Evolutionary conservation across 2,888 invertebrate genomes (phyloP).

Genomic region (Xylota sylvarum): DNA sequence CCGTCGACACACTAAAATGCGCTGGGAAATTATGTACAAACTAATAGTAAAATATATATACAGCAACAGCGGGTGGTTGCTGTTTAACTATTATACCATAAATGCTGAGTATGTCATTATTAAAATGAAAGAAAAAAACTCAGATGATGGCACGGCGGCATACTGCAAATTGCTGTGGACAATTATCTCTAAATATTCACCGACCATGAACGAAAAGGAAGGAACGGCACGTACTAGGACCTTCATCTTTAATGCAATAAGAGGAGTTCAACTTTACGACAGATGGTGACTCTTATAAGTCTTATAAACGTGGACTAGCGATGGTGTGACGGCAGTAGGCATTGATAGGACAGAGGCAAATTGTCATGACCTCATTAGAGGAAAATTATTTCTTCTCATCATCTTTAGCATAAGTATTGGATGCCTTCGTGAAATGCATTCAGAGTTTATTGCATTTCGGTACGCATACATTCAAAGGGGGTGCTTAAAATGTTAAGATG

Average conservation of each 20-base stretch:
- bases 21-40: constrained; percentile 8
- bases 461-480: no score
- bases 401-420: constrained; percentile 9
- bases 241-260: constrained; percentile 67
- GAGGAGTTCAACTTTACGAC: constrained; percentile 64
- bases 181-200: constrained; percentile 73
- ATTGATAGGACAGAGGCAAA: constrained; percentile 39
- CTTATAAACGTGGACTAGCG: constrained; percentile 38
- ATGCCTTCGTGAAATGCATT: not conserved
- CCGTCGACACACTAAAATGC: constrained; percentile 18
- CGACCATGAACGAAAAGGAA: constrained; percentile 59
- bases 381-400: constrained; percentile 54
- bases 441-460: constrained; percentile 6
- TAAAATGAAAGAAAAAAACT: constrained; percentile 46
- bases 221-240: constrained; percentile 69
- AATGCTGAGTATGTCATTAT: constrained; percentile 68
- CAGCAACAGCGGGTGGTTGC: constrained; percentile 30
- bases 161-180: constrained; percentile 66
- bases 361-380: constrained; percentile 65
- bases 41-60: not conserved
- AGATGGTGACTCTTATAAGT: constrained; percentile 62
- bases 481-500: no score
- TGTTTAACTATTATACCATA: constrained; percentile 56
- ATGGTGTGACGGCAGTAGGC: constrained; percentile 19
- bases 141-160: constrained; percentile 53